These are phyloP conservation scores for Poeciliopsis gracilis DNA, from an alignment of 2,797 vertebrate species.

Conservation along the genomic window DNA sequence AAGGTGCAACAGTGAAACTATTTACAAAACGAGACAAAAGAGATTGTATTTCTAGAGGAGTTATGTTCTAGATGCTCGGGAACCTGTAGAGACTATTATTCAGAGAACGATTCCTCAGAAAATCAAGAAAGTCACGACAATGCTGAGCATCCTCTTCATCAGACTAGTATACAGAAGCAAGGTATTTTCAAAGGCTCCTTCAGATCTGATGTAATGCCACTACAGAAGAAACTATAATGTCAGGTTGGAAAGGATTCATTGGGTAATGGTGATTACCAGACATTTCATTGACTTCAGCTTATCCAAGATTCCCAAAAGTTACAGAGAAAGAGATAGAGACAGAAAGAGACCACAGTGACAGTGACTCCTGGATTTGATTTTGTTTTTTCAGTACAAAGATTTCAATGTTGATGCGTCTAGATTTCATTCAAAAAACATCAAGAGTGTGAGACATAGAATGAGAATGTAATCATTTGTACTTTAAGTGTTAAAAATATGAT, in stretches of 20 bases:
- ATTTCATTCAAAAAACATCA: not conserved
- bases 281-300: not conserved
- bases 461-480: not conserved
- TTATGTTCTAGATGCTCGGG: not conserved
- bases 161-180: not conserved
- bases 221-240: not conserved
- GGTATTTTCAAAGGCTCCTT: not conserved
- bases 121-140: not conserved
- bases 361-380: not conserved
- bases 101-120: not conserved
- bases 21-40: not conserved
- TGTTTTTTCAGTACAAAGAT: not conserved
- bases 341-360: not conserved
- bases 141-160: not conserved
- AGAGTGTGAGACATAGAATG: not conserved
- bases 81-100: not conserved
- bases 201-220: not conserved
- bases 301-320: not conserved
- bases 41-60: not conserved
- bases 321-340: not conserved
- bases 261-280: not conserved
- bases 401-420: not conserved
- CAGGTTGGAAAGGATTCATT: not conserved
- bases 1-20: not conserved
- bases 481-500: constrained; percentile 16